Evolutionary conservation across 2,797 vertebrate species (phyloP).

Genomic region (Gymnothorax reevesii): DNA sequence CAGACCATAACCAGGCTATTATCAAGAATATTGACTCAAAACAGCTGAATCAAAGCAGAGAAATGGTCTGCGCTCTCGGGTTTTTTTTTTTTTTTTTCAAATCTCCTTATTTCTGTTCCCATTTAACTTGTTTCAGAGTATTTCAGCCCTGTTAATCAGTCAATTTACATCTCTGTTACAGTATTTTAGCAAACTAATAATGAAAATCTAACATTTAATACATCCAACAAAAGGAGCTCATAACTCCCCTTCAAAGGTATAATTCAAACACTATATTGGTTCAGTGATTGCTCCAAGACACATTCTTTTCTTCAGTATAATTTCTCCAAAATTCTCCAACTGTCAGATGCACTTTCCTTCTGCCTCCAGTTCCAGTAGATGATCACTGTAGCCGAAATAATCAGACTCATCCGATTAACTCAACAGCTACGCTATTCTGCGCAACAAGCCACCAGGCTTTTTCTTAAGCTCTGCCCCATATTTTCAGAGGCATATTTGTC

Average conservation of each 20-base stretch:
- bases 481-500: not conserved
- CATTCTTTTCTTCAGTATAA: not conserved
- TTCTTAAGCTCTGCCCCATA: not conserved
- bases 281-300: not conserved
- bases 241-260: not conserved
- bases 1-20: not conserved
- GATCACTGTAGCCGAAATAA: not conserved
- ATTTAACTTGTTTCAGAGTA: not conserved
- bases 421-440: not conserved
- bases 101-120: not conserved
- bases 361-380: not conserved
- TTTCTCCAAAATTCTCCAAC: not conserved
- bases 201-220: too few species aligned
- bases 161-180: not conserved
- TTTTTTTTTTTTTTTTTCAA: not conserved
- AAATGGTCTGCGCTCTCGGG: not conserved
- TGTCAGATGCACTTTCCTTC: not conserved
- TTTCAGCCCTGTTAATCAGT: not conserved
- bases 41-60: not conserved
- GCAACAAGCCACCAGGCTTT: not conserved
- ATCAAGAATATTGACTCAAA: not conserved
- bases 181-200: not conserved
- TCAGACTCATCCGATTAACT: not conserved
- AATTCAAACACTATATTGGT: not conserved
- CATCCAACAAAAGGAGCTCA: not conserved